Conservation (phyloP, 2,113 vertebrate genomes). For the Riparia riparia region DNA sequence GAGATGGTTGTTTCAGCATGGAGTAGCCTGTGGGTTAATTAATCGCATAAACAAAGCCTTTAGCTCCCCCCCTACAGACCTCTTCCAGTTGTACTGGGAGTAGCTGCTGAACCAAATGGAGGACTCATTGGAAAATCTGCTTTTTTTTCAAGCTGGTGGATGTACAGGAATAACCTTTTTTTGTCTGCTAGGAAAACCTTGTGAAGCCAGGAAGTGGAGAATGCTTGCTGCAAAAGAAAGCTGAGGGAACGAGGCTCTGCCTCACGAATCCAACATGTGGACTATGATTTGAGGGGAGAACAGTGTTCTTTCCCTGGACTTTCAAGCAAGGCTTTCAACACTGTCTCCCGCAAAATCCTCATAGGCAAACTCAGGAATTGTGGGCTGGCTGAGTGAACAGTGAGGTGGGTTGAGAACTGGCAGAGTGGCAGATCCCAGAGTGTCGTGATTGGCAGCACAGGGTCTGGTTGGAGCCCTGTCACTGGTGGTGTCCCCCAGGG, state of each 20-base stretch:
- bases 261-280: neutral
- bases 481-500: too few relatives aligned
- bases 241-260: neutral
- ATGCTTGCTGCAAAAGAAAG: neutral
- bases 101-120: neutral
- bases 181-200: neutral
- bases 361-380: neutral
- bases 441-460: accelerated
- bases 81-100: neutral
- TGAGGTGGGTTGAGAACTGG: neutral
- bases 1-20: neutral
- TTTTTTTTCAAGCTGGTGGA: neutral
- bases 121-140: neutral
- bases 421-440: neutral
- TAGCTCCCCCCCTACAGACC: neutral
- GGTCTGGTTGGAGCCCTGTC: neutral
- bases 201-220: neutral
- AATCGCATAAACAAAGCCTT: neutral
- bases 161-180: neutral
- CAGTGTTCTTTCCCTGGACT: neutral
- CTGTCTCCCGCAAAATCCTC: neutral
- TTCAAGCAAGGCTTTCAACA: neutral
- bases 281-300: neutral
- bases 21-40: neutral
- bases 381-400: neutral